Evolutionary conservation across 2,888 invertebrate species (phyloP), one percentile per base, ranked within the genome.

Genomic region (Trichopria drosophilae): DNA sequence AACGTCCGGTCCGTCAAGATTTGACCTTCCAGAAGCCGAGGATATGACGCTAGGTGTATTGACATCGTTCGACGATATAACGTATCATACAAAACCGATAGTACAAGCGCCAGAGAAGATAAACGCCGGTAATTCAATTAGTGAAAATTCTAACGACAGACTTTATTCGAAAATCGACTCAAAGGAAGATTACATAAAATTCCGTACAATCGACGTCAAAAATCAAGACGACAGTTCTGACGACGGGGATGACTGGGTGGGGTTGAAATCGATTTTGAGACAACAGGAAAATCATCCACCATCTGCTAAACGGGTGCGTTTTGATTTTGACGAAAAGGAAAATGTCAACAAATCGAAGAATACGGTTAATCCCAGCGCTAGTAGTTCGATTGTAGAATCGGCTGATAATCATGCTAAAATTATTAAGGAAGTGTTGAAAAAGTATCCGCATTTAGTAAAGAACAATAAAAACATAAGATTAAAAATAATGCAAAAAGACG

Each of bases 391-490:
- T n/a, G n/a, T n/a, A 4, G 67, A 63, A 47, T 42, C 67, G 3
- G 59, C 69, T 0, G 71, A 71, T 26, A 86, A 87, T 72, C 92
- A 92, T 76, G 89, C 90, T 1, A 91, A 90, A 77, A 90, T 93
- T 42, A 91, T 93, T 48, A 85, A 89, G 53, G 91, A 91, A 76
- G 90, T 93, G 0, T 72, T 93, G 26, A 90, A 91, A 61, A 92
- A 91, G 71, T 92, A 90, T 79, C 92, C 93, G 1, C 88, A 92
- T 73, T 79, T 93, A 53, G 87, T 92, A 0, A 90, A 89, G 71
- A 87, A 87, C 64, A 91, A 89, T 67, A 91, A 90, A 72, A 93
- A 90, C 66, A 91, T 93, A 23, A 87, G 89, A 68, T 73, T 93
- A 12, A 92, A 91, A 77, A 91, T 93, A 55, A 82, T 91, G 75